Evolutionary conservation across 1,140 invertebrate species (phyloP).

Genomic region (Monomorium pharaonis): DNA sequence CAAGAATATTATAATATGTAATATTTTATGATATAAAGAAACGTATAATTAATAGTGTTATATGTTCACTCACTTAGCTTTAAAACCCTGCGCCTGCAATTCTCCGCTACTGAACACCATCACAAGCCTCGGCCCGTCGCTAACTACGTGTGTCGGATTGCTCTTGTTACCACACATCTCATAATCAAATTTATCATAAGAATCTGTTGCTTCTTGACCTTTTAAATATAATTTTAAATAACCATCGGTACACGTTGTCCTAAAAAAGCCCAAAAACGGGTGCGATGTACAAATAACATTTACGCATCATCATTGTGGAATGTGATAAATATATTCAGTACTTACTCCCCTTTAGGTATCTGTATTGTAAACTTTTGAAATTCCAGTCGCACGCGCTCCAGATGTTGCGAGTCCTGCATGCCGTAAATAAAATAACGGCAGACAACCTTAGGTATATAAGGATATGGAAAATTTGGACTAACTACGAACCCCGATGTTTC

Average conservation of each 20-base stretch:
- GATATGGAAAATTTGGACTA: slow-evolving; percentile 98
- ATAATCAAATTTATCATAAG: slow-evolving; percentile 96
- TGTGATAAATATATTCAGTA: slow-evolving; percentile 59
- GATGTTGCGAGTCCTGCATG: slow-evolving; percentile 97
- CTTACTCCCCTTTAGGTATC: slow-evolving; percentile 89
- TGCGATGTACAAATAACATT: not conserved
- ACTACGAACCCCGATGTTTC: slow-evolving; percentile 95
- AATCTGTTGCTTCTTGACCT: slow-evolving; percentile 96
- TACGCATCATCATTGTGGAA: not conserved
- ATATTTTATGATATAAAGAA: too few species aligned
- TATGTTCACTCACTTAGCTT: slow-evolving; percentile 87
- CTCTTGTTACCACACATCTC: slow-evolving; percentile 94
- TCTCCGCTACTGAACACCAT: slow-evolving; percentile 97
- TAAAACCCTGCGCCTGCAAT: slow-evolving; percentile 95
- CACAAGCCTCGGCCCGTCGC: slow-evolving; percentile 96
- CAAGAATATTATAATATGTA: too few species aligned
- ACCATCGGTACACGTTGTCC: slow-evolving; percentile 92
- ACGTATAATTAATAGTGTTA: not conserved
- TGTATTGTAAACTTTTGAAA: slow-evolving; percentile 97
- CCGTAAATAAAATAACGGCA: slow-evolving; percentile 99
- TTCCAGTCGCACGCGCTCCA: slow-evolving; percentile 95
- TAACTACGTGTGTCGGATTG: slow-evolving; percentile 90
- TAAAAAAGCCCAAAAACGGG: slow-evolving; percentile 56
- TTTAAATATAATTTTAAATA: slow-evolving; percentile 96
- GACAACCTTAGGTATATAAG: slow-evolving; percentile 96